Evolutionary conservation across 1,140 invertebrate genomes (phyloP), one percentile per base, ranked within the genome.

Genomic region (Glossosoma conforme): DNA sequence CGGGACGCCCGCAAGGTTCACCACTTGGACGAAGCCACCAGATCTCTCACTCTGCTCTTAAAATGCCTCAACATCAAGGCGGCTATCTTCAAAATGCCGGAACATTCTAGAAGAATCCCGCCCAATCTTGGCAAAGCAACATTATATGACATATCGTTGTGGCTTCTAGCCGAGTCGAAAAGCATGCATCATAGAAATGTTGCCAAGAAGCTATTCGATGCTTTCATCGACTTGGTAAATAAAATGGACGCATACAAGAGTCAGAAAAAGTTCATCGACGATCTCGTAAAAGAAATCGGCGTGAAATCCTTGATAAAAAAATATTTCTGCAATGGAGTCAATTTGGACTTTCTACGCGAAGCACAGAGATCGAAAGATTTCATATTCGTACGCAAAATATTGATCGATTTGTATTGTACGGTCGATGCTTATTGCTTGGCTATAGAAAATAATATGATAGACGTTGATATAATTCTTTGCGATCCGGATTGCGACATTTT

Each of bases 151-250:
- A 58, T 58, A 3, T 17, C 24, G 1, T 4, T 48, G 15, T 58
- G 56, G 56, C 17, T 58, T 4, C 25, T 58, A n/a, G 21, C 49
- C 25, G 43, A 52, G 19, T 51, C 38, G 3, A 51, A 45, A 30
- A 44, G 22, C 32, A 45, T 30, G 17, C 8, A 17, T 2, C 44
- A 33, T 37, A 28, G 40, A 19, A 38, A 15, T 22, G 20, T 45
- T 4, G 44, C 37, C 11, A 36, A 41, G 19, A 42, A 24, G 15
- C 11, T 58, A 15, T 38, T 52, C 38, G 36, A 51, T 14, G 22
- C 20, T 35, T 58, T 53, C 8, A 1, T 25, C 10, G 36, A 24
- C 48, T 33, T 44, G 19, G 17, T 33, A 8, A 47, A 47, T 42
- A 25, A 35, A 21, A 42, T 50, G 20, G 47, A 50, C 8, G 47